These are phyloP conservation scores for Garra rufa DNA, from an alignment of 2,113 vertebrate species.

Conservation along the genomic window DNA sequence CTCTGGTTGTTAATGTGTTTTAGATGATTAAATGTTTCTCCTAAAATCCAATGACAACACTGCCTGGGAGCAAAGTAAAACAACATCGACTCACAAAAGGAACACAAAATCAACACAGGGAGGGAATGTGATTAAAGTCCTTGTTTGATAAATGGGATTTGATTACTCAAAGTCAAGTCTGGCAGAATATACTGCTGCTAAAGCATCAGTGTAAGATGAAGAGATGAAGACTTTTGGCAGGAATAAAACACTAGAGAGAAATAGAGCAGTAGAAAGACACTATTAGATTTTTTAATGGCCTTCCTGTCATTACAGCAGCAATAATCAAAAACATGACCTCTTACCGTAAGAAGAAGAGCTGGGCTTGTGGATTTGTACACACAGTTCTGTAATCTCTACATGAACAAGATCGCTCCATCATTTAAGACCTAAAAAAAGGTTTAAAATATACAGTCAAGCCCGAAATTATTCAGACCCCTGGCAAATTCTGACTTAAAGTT, in stretches of 20 bases:
- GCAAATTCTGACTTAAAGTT: no score
- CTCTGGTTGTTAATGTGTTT: conserved; percentile 6
- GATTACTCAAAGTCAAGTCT: conserved; percentile 4
- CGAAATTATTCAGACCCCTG: no score
- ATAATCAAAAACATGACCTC: neutral
- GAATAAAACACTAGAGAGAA: neutral
- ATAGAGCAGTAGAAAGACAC: neutral
- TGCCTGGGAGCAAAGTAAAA: conserved; percentile 32
- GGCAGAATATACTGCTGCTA: neutral
- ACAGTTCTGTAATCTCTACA: neutral
- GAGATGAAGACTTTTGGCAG: neutral
- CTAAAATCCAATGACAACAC: conserved; percentile 26
- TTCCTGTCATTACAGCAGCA: neutral
- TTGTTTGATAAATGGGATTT: neutral
- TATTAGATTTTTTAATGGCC: neutral
- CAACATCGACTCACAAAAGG: conserved; percentile 12
- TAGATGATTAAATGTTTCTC: conserved; percentile 12
- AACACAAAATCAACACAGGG: neutral
- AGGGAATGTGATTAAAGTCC: neutral
- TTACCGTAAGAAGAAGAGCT: neutral
- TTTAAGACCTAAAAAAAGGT: no score
- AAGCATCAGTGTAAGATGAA: neutral
- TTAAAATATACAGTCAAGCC: no score
- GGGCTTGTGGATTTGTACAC: neutral
- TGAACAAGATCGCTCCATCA: no score